A percentile compares a stretch with the other conserved stretches of the same genome.
Evolutionary conservation across 1,140 invertebrate genomes (phyloP).

Genomic region (Leucophenga varia): DNA sequence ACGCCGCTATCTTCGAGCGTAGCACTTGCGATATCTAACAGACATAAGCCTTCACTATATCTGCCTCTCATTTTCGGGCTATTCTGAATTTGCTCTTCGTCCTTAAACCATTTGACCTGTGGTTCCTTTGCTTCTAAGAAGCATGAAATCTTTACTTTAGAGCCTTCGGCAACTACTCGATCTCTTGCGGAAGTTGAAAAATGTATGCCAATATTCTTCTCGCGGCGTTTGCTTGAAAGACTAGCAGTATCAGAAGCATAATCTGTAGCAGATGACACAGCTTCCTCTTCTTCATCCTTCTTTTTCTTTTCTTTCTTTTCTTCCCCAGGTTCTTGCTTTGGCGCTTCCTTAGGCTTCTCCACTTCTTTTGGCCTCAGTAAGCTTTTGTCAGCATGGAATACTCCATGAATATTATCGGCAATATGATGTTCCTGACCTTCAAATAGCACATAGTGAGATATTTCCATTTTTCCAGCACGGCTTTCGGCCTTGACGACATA

Average conservation of each 20-base stretch:
- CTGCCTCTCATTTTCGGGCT: conserved; percentile 60
- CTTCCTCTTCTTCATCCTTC: conserved; percentile 35
- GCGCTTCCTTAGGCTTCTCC: conserved; percentile 29
- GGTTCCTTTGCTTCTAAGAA: conserved; percentile 78
- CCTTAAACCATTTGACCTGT: conserved; percentile 75
- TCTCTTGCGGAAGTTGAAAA: conserved; percentile 64
- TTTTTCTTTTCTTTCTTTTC: conserved; percentile 38
- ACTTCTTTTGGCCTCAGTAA: conserved; percentile 40
- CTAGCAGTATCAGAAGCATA: conserved; percentile 43
- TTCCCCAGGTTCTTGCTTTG: conserved; percentile 22
- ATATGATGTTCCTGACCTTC: conserved; percentile 45
- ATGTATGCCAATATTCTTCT: conserved; percentile 50
- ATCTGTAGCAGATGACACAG: conserved; percentile 34
- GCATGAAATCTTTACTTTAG: conserved; percentile 79
- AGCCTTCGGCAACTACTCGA: conserved; percentile 72
- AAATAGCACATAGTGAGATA: conserved; percentile 44
- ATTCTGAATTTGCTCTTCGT: conserved; percentile 58
- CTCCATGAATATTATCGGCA: conserved; percentile 53
- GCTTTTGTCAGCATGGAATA: conserved; percentile 53
- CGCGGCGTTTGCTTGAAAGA: conserved; percentile 43
- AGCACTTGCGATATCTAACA: conserved; percentile 63
- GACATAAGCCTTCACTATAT: conserved; percentile 65
- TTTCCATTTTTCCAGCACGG: conserved; percentile 48
- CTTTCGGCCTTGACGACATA: conserved; percentile 48
- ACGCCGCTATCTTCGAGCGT: conserved; percentile 62